Percentiles rank a stretch among this genome's conserved stretches.
These are phyloP conservation scores for Acanthochromis polyacanthus DNA, from an alignment of 2,113 vertebrate genomes.

Conservation along the genomic window DNA sequence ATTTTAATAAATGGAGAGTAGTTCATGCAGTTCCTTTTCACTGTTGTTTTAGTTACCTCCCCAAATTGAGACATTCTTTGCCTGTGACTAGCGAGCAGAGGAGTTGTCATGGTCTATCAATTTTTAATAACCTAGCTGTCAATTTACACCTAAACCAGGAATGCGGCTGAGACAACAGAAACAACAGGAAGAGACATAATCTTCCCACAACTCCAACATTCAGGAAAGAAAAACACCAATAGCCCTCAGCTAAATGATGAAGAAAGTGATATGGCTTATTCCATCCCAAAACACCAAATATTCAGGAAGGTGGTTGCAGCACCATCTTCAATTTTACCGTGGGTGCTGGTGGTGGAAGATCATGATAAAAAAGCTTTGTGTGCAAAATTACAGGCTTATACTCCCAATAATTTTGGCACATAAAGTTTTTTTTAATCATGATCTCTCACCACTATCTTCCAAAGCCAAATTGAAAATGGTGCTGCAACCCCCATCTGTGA, in stretches of 20 bases:
- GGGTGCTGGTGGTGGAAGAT: too few species aligned
- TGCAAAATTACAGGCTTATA: too few species aligned
- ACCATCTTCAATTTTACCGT: too few species aligned
- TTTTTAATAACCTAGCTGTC: constrained; percentile 60
- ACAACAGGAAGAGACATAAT: constrained; percentile 11
- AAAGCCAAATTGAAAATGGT: too few species aligned
- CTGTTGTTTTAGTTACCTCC: neutral
- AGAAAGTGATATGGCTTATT: neutral
- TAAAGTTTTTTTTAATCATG: too few species aligned
- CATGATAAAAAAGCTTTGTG: too few species aligned
- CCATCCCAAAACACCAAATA: too few species aligned
- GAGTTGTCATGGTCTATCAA: constrained; percentile 37
- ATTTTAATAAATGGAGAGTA: neutral
- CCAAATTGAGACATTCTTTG: neutral
- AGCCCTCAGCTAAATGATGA: neutral
- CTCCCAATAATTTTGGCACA: too few species aligned
- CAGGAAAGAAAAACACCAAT: constrained; percentile 7
- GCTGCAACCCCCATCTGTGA: too few species aligned
- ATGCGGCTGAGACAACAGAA: constrained; percentile 39
- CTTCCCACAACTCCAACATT: neutral
- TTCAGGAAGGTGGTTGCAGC: too few species aligned
- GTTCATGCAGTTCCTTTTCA: neutral
- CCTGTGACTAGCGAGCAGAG: constrained; percentile 10
- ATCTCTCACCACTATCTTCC: too few species aligned
- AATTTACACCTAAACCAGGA: constrained; percentile 45